Evolutionary conservation across 2,888 invertebrate species (phyloP), one percentile per base, ranked within the genome.

Genomic region (Cabera pusaria): DNA sequence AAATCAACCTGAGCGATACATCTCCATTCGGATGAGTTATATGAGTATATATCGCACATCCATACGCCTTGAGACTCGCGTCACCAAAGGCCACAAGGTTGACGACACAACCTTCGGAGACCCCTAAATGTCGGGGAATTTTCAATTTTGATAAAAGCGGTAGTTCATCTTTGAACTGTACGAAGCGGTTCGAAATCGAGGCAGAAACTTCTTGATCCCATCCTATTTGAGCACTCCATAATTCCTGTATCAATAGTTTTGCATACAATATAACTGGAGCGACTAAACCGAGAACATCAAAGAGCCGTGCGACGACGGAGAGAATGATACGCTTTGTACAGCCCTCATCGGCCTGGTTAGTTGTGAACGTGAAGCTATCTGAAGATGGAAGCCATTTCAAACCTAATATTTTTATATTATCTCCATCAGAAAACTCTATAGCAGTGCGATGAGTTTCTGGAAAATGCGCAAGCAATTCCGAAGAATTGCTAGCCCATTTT

Each of bases 281-380:
- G 0, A 40, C 37, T 1, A 48, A 27, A 1, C 49, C 48, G 5
- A 53, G 7, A 0, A 46, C 18, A 18, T 52, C 52, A 9, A 11
- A 52, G 1, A 49, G 17, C 2, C 47, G 28, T 0, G 52, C 49
- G 4, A 45, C 21, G 2, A 14, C 6, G 0, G 52, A 49, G 9
- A 48, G 20, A n/a, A 53, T 46, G 8, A 6, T 23, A 0, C 49
- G 28, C 22, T 49, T 52, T 3, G 46, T 48, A 6, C 24, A 37
- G 6, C 3, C 7, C 1, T 7, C 7, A 5, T 4, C 1, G 1
- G 5, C 2, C 0, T 14, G 1, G 3, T 4, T 3, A 0, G 17
- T 5, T 1, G 7, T 5, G 5, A 33, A 40, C 1, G 16, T 2
- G 14, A 40, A 40, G 5, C 1, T 1, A 9, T 40, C 40, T 2